Base-by-base conservation (phyloP, 2,888 invertebrate species). In the Drosophila tanythrix region DNA sequence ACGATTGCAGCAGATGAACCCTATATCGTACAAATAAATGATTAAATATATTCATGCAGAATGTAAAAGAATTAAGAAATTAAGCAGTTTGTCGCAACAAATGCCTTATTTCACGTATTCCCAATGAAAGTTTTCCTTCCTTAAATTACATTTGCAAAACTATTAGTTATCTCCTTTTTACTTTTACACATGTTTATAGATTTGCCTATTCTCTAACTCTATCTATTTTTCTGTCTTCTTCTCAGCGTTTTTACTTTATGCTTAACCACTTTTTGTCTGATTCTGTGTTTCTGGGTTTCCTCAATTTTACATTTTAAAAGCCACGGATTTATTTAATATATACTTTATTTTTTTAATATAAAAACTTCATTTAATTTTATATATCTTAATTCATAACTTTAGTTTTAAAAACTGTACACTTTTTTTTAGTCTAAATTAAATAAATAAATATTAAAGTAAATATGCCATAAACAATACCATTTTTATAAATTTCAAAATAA, bases 381-480 rank as follows among this genome's bases (percentile, higher is more conserved):
- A 40, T 5, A 40, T 1, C 11, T 40, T 11, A 11, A n/a, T 11
- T n/a, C 0, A 40, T 0, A 2, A 5, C 5, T n/a, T n/a, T 11
- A 5, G 2, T 10, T 40, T 31, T 31, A 31, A 8, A 31, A 8
- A 8, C 31, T 31, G 38, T 21, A 21, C 2, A 18, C 6, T 0
- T 6, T 18, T 18, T 18, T 18, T 18, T 7, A 2, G 7, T 18
- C 7, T 1, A 29, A 29, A 29, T 35, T 35, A 38, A 38, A 18
- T 7, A 38, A 38, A 18, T 38, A 21, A 21, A 43, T 46, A 43
- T 11, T 43, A 21, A 11, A 3, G 11, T 21, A 43, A 13, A n/a
- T n/a, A n/a, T n/a, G 0, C 18, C n/a, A 21, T 43, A 21, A 21
- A 3, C 3, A 6, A 3, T 1, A 21, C 0, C 1, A 3, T 3